Percentiles rank a stretch among this genome's conserved stretches.
phyloP scores from a whole-genome alignment of 1,140 invertebrate species.

The Argopecten irradians region DNA sequence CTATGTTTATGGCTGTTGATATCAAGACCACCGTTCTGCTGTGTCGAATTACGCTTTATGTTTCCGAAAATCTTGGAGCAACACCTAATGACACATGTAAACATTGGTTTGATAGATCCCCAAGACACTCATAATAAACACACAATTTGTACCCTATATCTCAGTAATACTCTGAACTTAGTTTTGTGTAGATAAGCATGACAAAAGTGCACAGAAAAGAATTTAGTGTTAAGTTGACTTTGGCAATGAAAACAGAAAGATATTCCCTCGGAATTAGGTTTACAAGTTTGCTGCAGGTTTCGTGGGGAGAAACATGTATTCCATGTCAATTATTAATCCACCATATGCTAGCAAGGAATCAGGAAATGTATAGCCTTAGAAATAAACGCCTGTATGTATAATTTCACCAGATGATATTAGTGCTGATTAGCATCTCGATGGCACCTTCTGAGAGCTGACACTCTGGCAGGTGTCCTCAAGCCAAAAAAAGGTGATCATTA shows the following conservation, averaged over 20 bases:
- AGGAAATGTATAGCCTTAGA: neutral
- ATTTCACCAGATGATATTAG: neutral
- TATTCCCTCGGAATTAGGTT: neutral
- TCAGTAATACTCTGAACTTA: neutral
- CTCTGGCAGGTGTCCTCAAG: neutral
- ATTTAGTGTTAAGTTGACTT: neutral
- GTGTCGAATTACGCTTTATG: neutral
- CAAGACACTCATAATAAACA: neutral
- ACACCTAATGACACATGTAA: neutral
- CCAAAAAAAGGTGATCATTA: neutral
- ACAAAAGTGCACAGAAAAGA: neutral
- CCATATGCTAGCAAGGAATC: neutral
- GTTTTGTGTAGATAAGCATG: neutral
- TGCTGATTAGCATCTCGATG: neutral
- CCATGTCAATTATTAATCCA: neutral
- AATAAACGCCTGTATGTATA: neutral
- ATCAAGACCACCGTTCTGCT: neutral
- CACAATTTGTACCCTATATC: neutral
- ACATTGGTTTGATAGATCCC: neutral
- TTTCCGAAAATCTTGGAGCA: constrained; percentile 16
- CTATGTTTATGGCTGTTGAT: constrained; percentile 16
- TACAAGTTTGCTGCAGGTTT: neutral
- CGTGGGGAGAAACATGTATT: neutral
- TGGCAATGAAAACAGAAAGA: neutral
- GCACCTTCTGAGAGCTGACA: neutral